Evolutionary conservation across 2,113 vertebrate species (phyloP), one percentile per base, ranked within the genome.

Genomic region (Muntiacus reevesi): DNA sequence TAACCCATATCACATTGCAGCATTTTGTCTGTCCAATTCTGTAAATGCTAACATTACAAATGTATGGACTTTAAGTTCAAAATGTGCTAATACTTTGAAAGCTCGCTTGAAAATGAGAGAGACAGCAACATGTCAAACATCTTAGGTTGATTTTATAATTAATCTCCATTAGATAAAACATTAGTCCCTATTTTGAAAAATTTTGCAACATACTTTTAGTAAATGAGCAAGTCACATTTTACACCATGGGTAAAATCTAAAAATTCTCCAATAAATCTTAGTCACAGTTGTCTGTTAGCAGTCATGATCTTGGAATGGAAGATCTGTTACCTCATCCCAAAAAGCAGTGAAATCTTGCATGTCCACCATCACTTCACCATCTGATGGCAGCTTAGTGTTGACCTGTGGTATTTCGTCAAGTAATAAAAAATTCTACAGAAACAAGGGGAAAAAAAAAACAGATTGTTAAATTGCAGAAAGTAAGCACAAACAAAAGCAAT

Each of bases 321-420:
- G 27, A 17, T 33, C 6, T 43, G n/a, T 97, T 97, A 98, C 98
- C 98, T 98, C 96, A 67, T 98, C 97, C 98, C 98, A 98, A 88
- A 94, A 97, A 17, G 97, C 96, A 28, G 97, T 97, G 1, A 97
- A 87, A 28, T 98, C 98, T 8, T 98, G 94, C 45, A 98, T 59
- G 0, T 96, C 87, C 23, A 98, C 97, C 0, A 92, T 54, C 4
- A 1, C 45, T 98, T 98, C 95, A 30, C 87, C 87, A 12, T 96
- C 97, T 21, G 74, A 28, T 1, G 94, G 74, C 4, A 16, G 90
- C 30, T 45, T 81, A 27, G 10, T 17, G 71, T 27, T 5, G 3
- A 2, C 9, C 81, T 40, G 64, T 4, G 88, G 30, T 23, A 97
- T 36, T 67, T 98, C 97, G 15, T 98, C 98, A 23, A 98, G 98